Evolutionary conservation across 2,113 vertebrate species (phyloP), one percentile per base, ranked within the genome.

Genomic region (Gyps fulvus): DNA sequence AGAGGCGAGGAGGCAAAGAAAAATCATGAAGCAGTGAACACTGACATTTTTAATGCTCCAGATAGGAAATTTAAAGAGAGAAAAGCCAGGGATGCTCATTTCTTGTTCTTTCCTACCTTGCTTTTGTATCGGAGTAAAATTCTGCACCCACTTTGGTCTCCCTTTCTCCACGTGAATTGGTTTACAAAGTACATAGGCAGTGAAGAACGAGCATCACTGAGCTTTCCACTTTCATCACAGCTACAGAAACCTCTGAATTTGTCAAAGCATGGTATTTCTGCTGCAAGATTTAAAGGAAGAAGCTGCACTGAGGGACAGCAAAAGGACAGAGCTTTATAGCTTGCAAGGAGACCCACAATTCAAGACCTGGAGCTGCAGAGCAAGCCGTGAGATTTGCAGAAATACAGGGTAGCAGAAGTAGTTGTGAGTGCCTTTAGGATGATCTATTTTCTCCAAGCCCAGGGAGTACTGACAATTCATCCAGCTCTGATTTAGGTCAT

Each of bases 241-340:
- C 77, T 83, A 83, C 40, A 83, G 70, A 93, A 96, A 86, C 19
- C 74, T 73, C 90, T 25, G 73, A 50, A 76, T 92, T 91, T 93
- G 52, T 87, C 91, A 95, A 95, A 95, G 77, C 32, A 32, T 16
- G 36, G 57, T 83, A 89, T 92, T 78, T 94, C 80, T 94, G 89
- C 81, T 42, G 50, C 32, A 78, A 92, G 90, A 94, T 90, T 94
- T 95, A 89, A 93, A 90, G 72, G 38, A 94, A 86, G 76, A 94
- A 73, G 55, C 59, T 86, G 87, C 57, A 61, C 40, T 16, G 77
- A 78, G 80, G 65, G 69, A 72, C 91, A 84, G 71, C 38, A 89
- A 89, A 15, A 67, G 69, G 61, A 90, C 17, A 83, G 70, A 85
- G 74, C 87, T 94, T 91, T 72, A 82, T 16, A 91, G 81, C 87